Evolutionary conservation across 2,797 vertebrate species (phyloP), one percentile per base, ranked within the genome.

Genomic region (Xenopus petersii): DNA sequence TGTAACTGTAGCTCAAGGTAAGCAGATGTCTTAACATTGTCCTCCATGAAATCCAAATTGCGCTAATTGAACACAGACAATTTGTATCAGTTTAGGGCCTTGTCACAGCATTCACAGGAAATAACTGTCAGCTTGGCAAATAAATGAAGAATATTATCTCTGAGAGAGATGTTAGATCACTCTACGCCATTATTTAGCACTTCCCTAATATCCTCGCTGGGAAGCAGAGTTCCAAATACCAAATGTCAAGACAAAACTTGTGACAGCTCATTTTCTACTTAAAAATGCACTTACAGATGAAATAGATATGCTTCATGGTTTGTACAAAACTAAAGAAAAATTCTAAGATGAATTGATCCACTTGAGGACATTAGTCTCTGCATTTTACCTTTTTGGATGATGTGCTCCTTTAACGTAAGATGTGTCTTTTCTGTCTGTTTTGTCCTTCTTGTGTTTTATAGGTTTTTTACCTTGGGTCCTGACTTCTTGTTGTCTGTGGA

Each of bases 171-270:
- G 59, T 67, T 46, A 55, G 75, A 58, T 71, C 47, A 10, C 56
- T 33, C 33, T 71, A 9, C 12, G 58, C 47, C 68, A 61, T 66
- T 71, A 42, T 65, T 66, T 65, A 64, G 33, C 68, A 71, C 74
- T 71, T 61, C 68, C 74, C 33, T 65, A 66, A 76, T 65, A 70
- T 15, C 59, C 48, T 62, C 69, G 30, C 26, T 55, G 68, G 68
- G 67, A 70, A 76, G 12, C 17, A 56, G 21, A 62, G 42, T 13
- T 67, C 48, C 47, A 71, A 61, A 72, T 67, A 64, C 67, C 67
- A 26, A 69, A 16, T 58, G 70, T 71, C 69, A 72, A 72, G 58
- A 77, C 70, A 65, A 66, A 60, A 65, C 62, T 26, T 36, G 69
- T 16, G 21, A 67, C 75, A 77, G 47, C 24, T 77, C 62, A 77